Base-by-base conservation (phyloP, 2,797 vertebrate species). In the Cyclopterus lumpus region DNA sequence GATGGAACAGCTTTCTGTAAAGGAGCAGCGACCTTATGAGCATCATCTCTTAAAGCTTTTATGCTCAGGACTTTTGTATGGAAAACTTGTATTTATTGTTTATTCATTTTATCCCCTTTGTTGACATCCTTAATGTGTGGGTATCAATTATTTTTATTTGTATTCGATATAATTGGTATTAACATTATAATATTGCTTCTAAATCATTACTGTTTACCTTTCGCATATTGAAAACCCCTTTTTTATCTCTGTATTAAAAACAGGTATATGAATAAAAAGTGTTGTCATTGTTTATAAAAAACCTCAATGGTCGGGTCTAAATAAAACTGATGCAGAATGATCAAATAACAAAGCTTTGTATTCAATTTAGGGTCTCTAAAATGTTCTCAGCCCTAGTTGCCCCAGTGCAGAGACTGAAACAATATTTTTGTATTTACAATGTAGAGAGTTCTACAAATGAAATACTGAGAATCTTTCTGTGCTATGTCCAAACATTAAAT, bases 401-500 rank as follows among this genome's bases (percentile, higher is more conserved):
- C 46, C 64, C 55, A 46, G 32, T 71, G 83, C 40, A 82, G 72
- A 69, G 58, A 75, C 4, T 40, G 8, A 67, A 83, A 77, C 57
- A 63, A 64, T 54, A 60, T 71, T 53, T 75, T 8, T 34, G 36
- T 77, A 65, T 82, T 87, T 74, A 72, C 30, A 57, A 61, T 67
- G 74, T 46, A 64, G 30, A 61, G 54, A 51, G 73, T 40, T 79
- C n/a, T 38, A 58, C 75, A 81, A 85, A 72, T 77, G 51, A 85
- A 84, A 80, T 55, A 83, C 61, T 67, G 28, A 59, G 61, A 65
- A 77, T 57, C 24, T 70, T 82, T 83, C 51, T 61, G 55, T 26
- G 62, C 66, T 65, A 60, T 53, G 69, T 70, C 72, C 67, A 79
- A 79, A 89, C 85, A 88, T 82, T 77, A 84, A 86, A 86, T 76